Percentiles rank a stretch among this genome's conserved stretches.
phyloP scores from a whole-genome alignment of 2,888 invertebrate genomes.

The Rhaphigaster nebulosa region DNA sequence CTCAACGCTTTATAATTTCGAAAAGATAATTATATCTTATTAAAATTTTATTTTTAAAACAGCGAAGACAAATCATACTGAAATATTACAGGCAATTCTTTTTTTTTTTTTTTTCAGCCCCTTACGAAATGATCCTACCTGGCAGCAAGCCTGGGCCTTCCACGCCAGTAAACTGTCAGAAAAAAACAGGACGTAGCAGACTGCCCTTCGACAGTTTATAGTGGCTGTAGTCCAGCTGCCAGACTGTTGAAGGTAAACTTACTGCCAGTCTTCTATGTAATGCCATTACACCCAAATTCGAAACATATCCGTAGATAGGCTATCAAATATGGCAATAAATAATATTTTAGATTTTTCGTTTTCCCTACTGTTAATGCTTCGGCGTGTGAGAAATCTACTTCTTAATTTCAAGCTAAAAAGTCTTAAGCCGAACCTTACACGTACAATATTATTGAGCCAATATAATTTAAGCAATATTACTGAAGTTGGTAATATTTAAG shows the following conservation, averaged over 20 bases:
- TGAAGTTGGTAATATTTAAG: too few species aligned
- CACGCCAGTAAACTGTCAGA: constrained; percentile 24
- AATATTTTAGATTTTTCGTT: too few species aligned
- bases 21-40: neutral
- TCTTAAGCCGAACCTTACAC: too few species aligned
- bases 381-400: too few species aligned
- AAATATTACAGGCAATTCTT: neutral
- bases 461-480: too few species aligned
- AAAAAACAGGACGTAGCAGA: neutral
- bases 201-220: neutral
- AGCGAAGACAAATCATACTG: neutral
- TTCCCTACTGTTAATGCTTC: too few species aligned
- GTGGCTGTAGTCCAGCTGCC: neutral
- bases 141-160: neutral
- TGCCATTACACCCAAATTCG: neutral
- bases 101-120: neutral
- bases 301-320: neutral
- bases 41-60: neutral
- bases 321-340: neutral
- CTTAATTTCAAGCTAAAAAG: too few species aligned
- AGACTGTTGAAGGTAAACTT: neutral
- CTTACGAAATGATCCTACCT: constrained; percentile 19
- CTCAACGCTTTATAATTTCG: neutral
- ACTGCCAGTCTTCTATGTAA: neutral
- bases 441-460: too few species aligned